A percentile compares a stretch with the other conserved stretches of the same genome.
Conservation (phyloP, 2,113 vertebrate species). For the Microtus montanus region DNA sequence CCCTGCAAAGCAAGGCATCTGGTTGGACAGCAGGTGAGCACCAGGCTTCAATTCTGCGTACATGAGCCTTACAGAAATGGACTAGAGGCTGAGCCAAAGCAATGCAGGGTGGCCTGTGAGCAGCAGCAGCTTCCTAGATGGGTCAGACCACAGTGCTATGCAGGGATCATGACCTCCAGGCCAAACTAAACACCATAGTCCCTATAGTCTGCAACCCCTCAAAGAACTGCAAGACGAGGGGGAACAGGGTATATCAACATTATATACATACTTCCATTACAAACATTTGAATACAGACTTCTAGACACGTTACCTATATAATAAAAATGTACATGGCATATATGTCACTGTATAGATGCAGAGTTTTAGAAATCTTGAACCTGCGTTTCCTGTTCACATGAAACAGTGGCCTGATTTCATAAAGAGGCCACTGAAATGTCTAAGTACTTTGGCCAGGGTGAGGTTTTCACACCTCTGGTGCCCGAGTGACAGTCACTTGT, state of each 20-base stretch:
- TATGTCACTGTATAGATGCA: conserved; percentile 88
- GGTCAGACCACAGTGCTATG: conserved; percentile 57
- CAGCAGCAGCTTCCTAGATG: conserved; percentile 61
- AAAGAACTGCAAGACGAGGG: conserved; percentile 26
- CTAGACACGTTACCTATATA: conserved; percentile 88
- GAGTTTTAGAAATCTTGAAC: conserved; percentile 86
- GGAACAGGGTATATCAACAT: conserved; percentile 80
- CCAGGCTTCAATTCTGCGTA: conserved; percentile 65
- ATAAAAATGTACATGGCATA: conserved; percentile 90
- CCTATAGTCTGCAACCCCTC: conserved; percentile 58
- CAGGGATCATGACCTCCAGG: conserved; percentile 58
- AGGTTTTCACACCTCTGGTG: neutral
- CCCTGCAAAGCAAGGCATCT: conserved; percentile 65
- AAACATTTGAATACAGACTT: conserved; percentile 86
- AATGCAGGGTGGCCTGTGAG: conserved; percentile 58
- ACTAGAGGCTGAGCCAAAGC: conserved; percentile 60
- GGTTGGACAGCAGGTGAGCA: conserved; percentile 59
- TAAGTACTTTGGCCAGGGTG: neutral
- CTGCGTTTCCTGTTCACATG: conserved; percentile 83
- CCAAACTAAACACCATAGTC: conserved; percentile 66
- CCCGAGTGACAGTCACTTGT: neutral
- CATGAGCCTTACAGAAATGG: conserved; percentile 56
- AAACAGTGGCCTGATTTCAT: too few species aligned
- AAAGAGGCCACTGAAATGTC: neutral
- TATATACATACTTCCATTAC: conserved; percentile 90